Base-by-base conservation (phyloP, 2,797 vertebrate species). In the Danio kyathit region DNA sequence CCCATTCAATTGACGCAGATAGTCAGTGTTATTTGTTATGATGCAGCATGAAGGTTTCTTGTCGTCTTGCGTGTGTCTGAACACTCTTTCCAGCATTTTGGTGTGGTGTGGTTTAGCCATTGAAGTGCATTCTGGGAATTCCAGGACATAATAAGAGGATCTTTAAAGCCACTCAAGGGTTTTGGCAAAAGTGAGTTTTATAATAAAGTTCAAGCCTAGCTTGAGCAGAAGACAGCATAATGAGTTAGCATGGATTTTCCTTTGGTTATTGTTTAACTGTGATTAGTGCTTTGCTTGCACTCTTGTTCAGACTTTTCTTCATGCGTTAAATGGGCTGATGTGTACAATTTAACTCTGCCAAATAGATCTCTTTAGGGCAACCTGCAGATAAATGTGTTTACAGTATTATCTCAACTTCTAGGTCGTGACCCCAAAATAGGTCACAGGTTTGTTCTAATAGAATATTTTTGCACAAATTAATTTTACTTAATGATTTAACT, bases 81-180 rank as follows among this genome's bases (percentile, higher is more conserved):
- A 60, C 5, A 14, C 54, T 59, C n/a, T 11, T 14, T 43, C 41
- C 38, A 57, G 17, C 5, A 66, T 41, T 41, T 76, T 61, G 29
- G 29, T 65, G 60, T 16, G 16, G 17, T 67, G 41, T 14, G 52
- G 51, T 54, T 54, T 72, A 16, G 56, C 44, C 54, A 17, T 48
- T 64, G 84, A 79, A 81, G 72, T 82, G 71, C 84, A 84, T 63
- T 89, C 74, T 87, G 85, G 80, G 79, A 80, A 81, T 81, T 51
- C 80, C 83, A 83, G 57, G 73, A 74, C 74, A 60, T 80, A 82
- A 82, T 81, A 65, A 74, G 77, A 38, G 54, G 41, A 59, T 43
- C 38, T 48, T 43, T 40, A 19, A 19, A 64, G 57, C 9, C 57
- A 65, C 7, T 44, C n/a, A 8, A 66, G 41, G 29, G 12, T 19